Conservation (phyloP, 2,888 invertebrate species). For the Galeruca laticollis region DNA sequence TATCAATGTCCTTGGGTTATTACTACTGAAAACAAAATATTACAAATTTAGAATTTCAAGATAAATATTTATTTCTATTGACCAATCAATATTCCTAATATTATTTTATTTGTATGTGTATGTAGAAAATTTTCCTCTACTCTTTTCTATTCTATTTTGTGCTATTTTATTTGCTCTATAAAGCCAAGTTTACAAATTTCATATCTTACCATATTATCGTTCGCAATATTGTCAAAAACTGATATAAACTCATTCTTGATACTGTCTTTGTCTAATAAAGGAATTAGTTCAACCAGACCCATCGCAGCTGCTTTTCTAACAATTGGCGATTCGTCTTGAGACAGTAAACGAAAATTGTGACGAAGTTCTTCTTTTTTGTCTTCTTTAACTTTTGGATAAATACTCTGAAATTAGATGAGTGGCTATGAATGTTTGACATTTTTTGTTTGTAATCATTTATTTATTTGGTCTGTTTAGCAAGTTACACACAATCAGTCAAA, state of each 20-base stretch:
- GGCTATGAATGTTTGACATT: background rate
- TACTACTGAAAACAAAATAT: too few species aligned
- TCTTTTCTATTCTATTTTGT: background rate
- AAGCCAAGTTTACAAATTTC: background rate
- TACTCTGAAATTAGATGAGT: slow-evolving; percentile 51
- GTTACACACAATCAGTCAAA: too few species aligned
- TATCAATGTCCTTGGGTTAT: too few species aligned
- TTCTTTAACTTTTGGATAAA: slow-evolving; percentile 57
- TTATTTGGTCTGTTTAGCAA: too few species aligned
- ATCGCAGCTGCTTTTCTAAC: slow-evolving; percentile 57
- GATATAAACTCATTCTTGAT: slow-evolving; percentile 59
- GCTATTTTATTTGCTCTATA: too few species aligned
- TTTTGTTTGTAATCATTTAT: too few species aligned
- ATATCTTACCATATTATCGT: slow-evolving; percentile 59
- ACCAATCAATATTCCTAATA: too few species aligned
- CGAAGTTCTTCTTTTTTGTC: slow-evolving; percentile 56
- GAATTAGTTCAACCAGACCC: slow-evolving; percentile 55
- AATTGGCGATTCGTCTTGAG: slow-evolving; percentile 61
- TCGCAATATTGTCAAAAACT: slow-evolving; percentile 57
- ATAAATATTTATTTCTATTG: too few species aligned
- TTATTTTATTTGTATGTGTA: too few species aligned
- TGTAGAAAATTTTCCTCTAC: too few species aligned
- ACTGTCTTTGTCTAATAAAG: slow-evolving; percentile 55
- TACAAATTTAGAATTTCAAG: too few species aligned
- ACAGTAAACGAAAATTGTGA: slow-evolving; percentile 55